These are phyloP conservation scores for Eupithecia subumbrata DNA, from an alignment of 2,888 invertebrate species.

Conservation along the genomic window DNA sequence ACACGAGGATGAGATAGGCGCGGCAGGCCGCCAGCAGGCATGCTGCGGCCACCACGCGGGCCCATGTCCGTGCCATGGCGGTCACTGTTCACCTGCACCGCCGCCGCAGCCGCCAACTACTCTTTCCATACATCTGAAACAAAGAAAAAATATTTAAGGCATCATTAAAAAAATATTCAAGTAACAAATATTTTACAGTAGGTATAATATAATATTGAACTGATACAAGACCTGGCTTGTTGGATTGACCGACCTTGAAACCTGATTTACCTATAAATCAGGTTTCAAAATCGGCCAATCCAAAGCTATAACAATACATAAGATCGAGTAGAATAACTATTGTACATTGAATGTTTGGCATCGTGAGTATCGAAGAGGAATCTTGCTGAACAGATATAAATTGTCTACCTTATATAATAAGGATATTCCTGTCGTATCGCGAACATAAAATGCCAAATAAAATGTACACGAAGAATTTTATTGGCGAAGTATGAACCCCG, in stretches of 20 bases:
- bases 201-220: not conserved
- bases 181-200: not conserved
- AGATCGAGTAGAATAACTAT: not conserved
- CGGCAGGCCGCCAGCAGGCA: conserved; percentile 63
- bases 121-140: conserved; percentile 68
- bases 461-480: conserved; percentile 31
- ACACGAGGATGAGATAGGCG: conserved; percentile 84
- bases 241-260: too few species aligned
- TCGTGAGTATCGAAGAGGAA: not conserved
- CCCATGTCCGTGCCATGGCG: conserved; percentile 63
- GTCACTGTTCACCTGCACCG: conserved; percentile 71
- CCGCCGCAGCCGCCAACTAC: conserved; percentile 68
- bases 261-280: too few species aligned
- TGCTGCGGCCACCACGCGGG: conserved; percentile 61
- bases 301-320: not conserved
- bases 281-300: not conserved
- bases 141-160: conserved; percentile 27
- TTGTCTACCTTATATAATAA: conserved; percentile 18
- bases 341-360: not conserved
- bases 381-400: conserved; percentile 20
- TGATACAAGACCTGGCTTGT: not conserved
- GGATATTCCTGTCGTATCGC: conserved; percentile 25
- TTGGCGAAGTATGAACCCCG: conserved; percentile 24
- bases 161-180: not conserved
- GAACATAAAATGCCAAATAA: conserved; percentile 29